phyloP scores from a whole-genome alignment of 2,113 vertebrate genomes.

The Sphaerodactylus townsendi region DNA sequence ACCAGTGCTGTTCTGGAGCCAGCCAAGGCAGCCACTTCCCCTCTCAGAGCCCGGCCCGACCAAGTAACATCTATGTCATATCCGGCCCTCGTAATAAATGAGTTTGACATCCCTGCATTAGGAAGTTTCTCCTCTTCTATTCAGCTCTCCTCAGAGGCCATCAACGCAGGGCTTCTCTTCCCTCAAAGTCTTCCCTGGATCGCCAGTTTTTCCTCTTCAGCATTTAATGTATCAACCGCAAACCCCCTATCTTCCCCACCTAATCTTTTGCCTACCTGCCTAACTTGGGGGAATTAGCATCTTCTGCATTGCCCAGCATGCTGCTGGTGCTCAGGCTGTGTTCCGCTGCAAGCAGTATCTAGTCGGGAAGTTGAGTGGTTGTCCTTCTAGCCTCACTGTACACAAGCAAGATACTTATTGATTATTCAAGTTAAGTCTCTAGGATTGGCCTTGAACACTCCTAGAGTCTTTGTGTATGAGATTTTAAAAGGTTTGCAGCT shows the following conservation, averaged over 20 bases:
- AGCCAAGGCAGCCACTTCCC: too few relatives aligned
- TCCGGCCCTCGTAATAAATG: too few relatives aligned
- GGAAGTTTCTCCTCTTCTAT: too few relatives aligned
- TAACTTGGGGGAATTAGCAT: not conserved
- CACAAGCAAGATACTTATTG: not conserved
- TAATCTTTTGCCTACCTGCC: not conserved
- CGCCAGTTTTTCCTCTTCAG: not conserved
- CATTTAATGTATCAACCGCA: not conserved
- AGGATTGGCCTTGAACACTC: not conserved
- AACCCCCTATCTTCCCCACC: not conserved
- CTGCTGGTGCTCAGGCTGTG: not conserved
- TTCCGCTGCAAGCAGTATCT: not conserved
- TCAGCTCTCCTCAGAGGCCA: too few relatives aligned
- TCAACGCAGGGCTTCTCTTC: not conserved
- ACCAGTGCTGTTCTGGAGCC: too few relatives aligned
- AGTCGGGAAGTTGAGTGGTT: too few relatives aligned
- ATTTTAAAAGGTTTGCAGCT: too few relatives aligned
- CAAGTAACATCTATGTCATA: too few relatives aligned
- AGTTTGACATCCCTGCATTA: too few relatives aligned
- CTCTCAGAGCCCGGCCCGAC: too few relatives aligned
- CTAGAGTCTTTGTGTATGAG: not conserved
- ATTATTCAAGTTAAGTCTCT: not conserved
- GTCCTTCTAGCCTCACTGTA: too few relatives aligned
- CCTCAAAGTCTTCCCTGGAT: not conserved
- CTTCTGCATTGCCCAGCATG: not conserved